Conservation (phyloP, 53 echinoderm and acorn worm genomes). For the Actinopyga echinites region DNA sequence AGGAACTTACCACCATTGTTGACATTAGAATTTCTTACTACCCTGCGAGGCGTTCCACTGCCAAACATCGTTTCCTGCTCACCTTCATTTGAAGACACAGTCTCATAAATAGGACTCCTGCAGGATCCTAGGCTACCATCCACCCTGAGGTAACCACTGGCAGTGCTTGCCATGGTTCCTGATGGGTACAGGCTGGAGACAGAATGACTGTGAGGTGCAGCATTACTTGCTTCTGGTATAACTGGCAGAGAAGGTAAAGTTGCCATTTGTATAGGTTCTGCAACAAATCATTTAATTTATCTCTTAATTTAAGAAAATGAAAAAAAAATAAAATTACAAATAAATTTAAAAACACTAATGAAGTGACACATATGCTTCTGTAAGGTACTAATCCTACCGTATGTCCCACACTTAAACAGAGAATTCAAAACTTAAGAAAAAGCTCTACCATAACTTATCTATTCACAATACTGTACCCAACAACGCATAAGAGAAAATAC, state of each 20-base stretch:
- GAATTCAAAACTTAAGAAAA: too few species aligned
- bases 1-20: constrained; percentile 35
- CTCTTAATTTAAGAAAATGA: too few species aligned
- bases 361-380: too few species aligned
- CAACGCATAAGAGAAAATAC: too few species aligned
- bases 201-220: not conserved
- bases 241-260: constrained; percentile 30
- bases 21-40: constrained; percentile 29
- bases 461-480: too few species aligned
- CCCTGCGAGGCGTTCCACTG: constrained; percentile 36
- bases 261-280: constrained; percentile 38
- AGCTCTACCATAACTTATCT: too few species aligned
- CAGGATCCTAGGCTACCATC: constrained; percentile 40
- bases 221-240: constrained; percentile 28
- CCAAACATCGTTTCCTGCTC: constrained; percentile 62
- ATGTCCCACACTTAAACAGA: too few species aligned
- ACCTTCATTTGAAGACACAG: constrained; percentile 57
- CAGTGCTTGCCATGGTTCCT: constrained; percentile 30
- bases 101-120: constrained; percentile 61
- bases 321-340: too few species aligned
- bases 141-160: constrained; percentile 39
- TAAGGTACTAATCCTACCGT: too few species aligned
- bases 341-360: too few species aligned
- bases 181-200: constrained; percentile 37
- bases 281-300: too few species aligned